Evolutionary conservation across 2,797 vertebrate genomes (phyloP), one percentile per base, ranked within the genome.

Genomic region (Discoglossus pictus): DNA sequence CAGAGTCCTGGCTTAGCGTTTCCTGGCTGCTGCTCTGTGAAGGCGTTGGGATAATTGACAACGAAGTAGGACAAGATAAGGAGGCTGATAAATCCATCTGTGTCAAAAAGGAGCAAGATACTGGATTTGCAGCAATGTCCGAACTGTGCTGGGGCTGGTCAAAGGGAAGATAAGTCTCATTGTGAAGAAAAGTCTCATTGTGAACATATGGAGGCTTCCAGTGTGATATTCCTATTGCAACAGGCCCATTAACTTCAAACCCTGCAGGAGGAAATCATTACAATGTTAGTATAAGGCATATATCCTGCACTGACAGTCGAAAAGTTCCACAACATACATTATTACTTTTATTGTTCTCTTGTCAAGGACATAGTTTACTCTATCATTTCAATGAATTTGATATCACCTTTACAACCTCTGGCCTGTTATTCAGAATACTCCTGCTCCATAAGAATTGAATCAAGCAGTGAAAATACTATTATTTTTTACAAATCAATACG

Each of bases 11-110:
- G 38, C 88, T 93, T 71, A 97, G 82, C 2, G 90, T 94, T 73
- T 95, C 93, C 85, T 93, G 91, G 68, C 93, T 96, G 51, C 88
- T 92, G 80, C 79, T 86, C 61, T 80, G 88, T 44, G 90, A 89
- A 84, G 89, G 85, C 84, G 94, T 84, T 7, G 94, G 93, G 58
- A 89, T 93, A 83, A 95, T 75, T 44, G 94, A 93, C 67, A 96
- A 83, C 0, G 93, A 95, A 3, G 93, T 92, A 1, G 94, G 94
- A 66, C 93, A 95, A 67, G 94, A 97, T 65, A 90, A 76, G 0
- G 90, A 90, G 52, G 88, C 88, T 0, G 83, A 80, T 51, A 90
- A 71, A 38, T 93, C 89, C n/a, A 79, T 78, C 65, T 73, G 75
- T n/a, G 79, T 20, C 1, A 84, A 74, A 54, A 89, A 78, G 7